Base-by-base conservation (phyloP, 1,140 invertebrate genomes). In the Drosophila novamexicana region DNA sequence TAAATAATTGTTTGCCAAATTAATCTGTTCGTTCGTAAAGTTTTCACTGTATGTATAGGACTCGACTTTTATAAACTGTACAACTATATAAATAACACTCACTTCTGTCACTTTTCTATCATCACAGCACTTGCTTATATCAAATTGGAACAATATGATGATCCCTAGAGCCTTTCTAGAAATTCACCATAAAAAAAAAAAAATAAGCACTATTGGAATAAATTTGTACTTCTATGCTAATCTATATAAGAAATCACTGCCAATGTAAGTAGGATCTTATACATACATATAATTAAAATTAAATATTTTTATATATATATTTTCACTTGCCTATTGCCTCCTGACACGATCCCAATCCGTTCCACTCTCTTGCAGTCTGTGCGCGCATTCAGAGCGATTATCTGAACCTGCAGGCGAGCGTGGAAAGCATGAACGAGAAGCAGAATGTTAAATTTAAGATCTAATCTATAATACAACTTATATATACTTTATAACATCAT, bases 141-240 rank as follows among this genome's bases (percentile, higher is more conserved):
- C 71, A 91, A 91, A 91, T 84, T 91, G 90, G 90, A 91, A 69
- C 86, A 91, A 75, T 90, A 91, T 75, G 90, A 91, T 78, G 90
- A 90, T 81, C 90, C 90, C 64, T 91, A 91, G 83, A 49, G 61
- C 63, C 76, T 47, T 2, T 50, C 59, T 84, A 64, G 75, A 81
- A 81, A 77, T 63, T 65, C 64, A 49, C 47, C 58, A 71, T 18
- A 49, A 34, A 16, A 44, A 50, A 45, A 50, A 77, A 62, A 82
- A 45, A 45, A 45, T 45, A 75, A 4, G 22, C 22, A 64, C 71
- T 75, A 57, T 74, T 57, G 74, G 69, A 85, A 82, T 39, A 64
- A 18, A 53, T 62, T 8, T 34, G 40, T n/a, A 63, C 67, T 49
- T 39, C 52, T 49, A 47, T 53, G 62, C 37, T 45, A 64, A 40